Percentiles rank a stretch among this genome's conserved stretches.
Conservation (phyloP, 2,113 vertebrate genomes). For the Rhinogobius similis region DNA sequence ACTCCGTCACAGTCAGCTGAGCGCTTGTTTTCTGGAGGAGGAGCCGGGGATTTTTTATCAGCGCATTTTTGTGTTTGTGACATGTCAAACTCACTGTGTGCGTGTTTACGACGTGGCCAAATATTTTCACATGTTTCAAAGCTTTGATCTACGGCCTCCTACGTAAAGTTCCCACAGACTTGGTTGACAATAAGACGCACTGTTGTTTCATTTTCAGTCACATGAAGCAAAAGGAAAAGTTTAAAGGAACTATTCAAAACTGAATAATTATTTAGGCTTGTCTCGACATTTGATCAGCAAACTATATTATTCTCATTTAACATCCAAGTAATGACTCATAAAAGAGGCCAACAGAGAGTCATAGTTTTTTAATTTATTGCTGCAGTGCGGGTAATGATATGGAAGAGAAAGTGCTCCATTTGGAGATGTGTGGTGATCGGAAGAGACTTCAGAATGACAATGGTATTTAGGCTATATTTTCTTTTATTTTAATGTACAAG, state of each 20-base stretch:
- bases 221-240: conserved; percentile 45
- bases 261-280: not conserved
- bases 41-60: conserved; percentile 55
- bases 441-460: no score
- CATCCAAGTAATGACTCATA: not conserved
- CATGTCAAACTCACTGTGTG: conserved; percentile 23
- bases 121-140: conserved; percentile 52
- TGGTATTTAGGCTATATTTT: no score
- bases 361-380: no score
- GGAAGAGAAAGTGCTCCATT: no score
- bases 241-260: conserved; percentile 12
- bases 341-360: not conserved
- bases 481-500: no score
- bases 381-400: no score
- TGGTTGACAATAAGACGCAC: conserved; percentile 63
- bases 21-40: conserved; percentile 34
- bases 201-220: conserved; percentile 61
- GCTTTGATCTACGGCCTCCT: conserved; percentile 66
- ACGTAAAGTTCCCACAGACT: conserved; percentile 60
- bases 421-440: no score
- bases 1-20: conserved; percentile 51
- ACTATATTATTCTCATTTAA: not conserved
- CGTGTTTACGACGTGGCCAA: conserved; percentile 38
- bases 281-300: not conserved
- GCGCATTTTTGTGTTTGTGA: conserved; percentile 43